phyloP scores from a whole-genome alignment of 1,140 invertebrate species.

The Anthonomus grandis region DNA sequence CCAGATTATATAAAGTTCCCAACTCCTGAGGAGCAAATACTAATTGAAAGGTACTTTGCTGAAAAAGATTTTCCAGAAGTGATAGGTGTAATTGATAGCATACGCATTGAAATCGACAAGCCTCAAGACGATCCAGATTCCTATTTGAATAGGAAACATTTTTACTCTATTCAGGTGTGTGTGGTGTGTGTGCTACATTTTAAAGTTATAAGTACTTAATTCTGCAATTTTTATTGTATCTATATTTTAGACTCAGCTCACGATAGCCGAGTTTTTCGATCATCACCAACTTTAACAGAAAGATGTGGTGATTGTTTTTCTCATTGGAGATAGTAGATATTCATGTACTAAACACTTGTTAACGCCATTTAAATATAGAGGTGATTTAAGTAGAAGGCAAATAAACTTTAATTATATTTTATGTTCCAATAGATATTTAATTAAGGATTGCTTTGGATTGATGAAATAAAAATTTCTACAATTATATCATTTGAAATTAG shows the following conservation, averaged over 20 bases:
- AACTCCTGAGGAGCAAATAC: background rate
- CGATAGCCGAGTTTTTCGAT: too few relatives aligned
- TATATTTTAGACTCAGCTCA: too few relatives aligned
- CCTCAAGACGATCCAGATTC: too few relatives aligned
- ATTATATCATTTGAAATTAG: conserved; percentile 22
- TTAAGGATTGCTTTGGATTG: conserved; percentile 27
- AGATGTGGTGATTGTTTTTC: conserved; percentile 15
- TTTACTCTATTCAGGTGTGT: too few relatives aligned
- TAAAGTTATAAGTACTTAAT: too few relatives aligned
- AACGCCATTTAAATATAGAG: conserved; percentile 22
- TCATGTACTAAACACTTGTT: conserved; percentile 13
- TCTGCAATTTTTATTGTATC: too few relatives aligned
- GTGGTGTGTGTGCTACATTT: too few relatives aligned
- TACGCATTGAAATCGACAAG: too few relatives aligned
- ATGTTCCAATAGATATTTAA: conserved; percentile 16
- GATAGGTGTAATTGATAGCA: too few relatives aligned
- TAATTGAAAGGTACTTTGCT: too few relatives aligned
- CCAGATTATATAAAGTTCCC: background rate
- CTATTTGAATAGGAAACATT: too few relatives aligned
- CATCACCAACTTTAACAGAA: conserved; percentile 7
- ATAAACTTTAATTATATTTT: conserved; percentile 23
- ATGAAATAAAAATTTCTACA: conserved; percentile 27
- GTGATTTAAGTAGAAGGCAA: conserved; percentile 14
- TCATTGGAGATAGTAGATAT: conserved; percentile 25
- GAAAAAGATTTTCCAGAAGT: too few relatives aligned